phyloP scores from a whole-genome alignment of 1,140 invertebrate genomes.

The Aradophagus sp. region DNA sequence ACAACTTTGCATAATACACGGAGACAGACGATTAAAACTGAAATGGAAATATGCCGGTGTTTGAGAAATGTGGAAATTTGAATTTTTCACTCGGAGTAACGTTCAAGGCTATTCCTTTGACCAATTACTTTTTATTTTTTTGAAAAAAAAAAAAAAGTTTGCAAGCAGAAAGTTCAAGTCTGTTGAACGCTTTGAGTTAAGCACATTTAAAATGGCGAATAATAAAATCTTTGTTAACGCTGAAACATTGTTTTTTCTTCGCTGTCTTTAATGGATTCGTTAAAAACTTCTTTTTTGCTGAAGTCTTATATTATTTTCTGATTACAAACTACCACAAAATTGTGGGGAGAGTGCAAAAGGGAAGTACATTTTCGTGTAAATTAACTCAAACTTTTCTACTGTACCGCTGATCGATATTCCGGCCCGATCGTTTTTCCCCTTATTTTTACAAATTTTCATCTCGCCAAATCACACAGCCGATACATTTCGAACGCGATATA shows the following conservation, averaged over 20 bases:
- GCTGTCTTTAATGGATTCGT: no score
- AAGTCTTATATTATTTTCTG: no score
- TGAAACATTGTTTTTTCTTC: no score
- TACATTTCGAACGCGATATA: conserved; percentile 33
- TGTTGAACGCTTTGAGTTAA: no score
- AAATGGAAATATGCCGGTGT: conserved; percentile 6
- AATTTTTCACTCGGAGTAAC: conserved; percentile 13
- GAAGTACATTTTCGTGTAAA: background rate
- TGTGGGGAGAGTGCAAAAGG: background rate
- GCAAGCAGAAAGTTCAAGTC: background rate
- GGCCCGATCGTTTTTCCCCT: conserved; percentile 5
- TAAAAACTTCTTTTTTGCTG: no score
- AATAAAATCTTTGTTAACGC: no score
- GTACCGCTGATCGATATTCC: conserved; percentile 21
- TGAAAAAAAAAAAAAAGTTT: conserved; percentile 1
- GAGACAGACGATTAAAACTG: conserved; percentile 17
- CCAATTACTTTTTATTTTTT: conserved; percentile 10
- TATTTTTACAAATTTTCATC: conserved; percentile 40
- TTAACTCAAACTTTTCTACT: conserved; percentile 4
- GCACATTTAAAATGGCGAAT: no score
- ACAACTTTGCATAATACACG: no score
- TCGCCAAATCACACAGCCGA: conserved; percentile 32
- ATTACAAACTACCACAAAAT: no score
- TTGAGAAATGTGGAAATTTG: conserved; percentile 21
- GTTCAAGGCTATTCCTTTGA: no score